Conservation (phyloP, 2,888 invertebrate genomes). For the Cheilosia vulpina region DNA sequence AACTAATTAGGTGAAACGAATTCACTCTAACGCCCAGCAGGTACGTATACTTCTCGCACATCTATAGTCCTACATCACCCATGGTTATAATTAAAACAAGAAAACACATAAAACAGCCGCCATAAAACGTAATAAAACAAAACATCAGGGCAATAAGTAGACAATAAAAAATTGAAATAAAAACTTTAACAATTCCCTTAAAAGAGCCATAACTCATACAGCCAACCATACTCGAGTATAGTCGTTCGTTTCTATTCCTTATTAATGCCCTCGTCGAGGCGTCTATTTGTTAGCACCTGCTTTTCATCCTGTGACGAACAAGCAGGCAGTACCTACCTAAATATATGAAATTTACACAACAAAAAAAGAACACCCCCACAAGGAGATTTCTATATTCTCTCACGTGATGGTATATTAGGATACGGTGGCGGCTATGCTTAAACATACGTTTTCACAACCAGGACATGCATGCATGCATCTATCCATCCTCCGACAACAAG, state of each 20-base stretch:
- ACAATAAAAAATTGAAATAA: slow-evolving; percentile 59
- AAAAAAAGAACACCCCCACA: slow-evolving; percentile 60
- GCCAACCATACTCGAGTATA: background rate
- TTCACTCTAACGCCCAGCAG: slow-evolving; percentile 42
- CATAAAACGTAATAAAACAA: slow-evolving; percentile 49
- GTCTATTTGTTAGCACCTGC: slow-evolving; percentile 73
- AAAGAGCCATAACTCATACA: slow-evolving; percentile 47
- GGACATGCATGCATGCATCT: slow-evolving; percentile 30
- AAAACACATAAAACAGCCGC: slow-evolving; percentile 12
- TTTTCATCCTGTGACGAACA: slow-evolving; percentile 60
- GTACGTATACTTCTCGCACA: slow-evolving; percentile 14
- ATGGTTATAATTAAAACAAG: slow-evolving; percentile 42
- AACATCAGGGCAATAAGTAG: slow-evolving; percentile 52
- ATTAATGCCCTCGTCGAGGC: slow-evolving; percentile 64
- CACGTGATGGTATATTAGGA: slow-evolving; percentile 6
- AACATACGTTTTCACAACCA: slow-evolving; percentile 57
- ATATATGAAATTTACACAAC: slow-evolving; percentile 20
- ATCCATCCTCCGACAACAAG: slow-evolving; percentile 33
- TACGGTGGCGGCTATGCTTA: slow-evolving; percentile 26
- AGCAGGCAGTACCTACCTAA: slow-evolving; percentile 34
- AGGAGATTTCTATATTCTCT: slow-evolving; percentile 30
- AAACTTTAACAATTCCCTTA: slow-evolving; percentile 63
- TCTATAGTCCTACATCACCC: slow-evolving; percentile 23
- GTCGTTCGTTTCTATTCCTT: slow-evolving; percentile 43
- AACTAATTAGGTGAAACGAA: slow-evolving; percentile 62